Evolutionary conservation across 1,140 invertebrate species (phyloP).

Genomic region (Aradophagus sp.): DNA sequence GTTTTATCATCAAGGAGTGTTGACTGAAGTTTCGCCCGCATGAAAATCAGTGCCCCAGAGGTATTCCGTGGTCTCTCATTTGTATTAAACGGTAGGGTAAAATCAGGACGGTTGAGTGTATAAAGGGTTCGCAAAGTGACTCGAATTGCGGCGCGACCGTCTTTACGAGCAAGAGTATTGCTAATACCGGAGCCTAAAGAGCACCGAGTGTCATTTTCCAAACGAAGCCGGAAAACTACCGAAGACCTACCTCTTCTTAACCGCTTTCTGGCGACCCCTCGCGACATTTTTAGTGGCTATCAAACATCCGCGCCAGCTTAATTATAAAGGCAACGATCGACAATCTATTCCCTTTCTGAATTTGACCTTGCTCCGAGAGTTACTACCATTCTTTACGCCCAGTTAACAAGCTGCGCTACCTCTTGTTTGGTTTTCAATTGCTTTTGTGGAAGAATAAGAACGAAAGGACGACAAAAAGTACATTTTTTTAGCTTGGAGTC

Average conservation of each 20-base stretch:
- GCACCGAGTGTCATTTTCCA: conserved; percentile 53
- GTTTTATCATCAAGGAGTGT: conserved; percentile 26
- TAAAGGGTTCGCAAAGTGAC: conserved; percentile 74
- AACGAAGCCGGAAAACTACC: conserved; percentile 43
- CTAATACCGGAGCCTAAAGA: conserved; percentile 69
- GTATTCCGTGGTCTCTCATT: conserved; percentile 55
- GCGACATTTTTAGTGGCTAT: conserved; percentile 75
- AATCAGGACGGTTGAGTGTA: conserved; percentile 61
- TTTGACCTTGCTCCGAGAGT: no score
- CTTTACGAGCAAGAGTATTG: conserved; percentile 73
- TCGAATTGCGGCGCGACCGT: conserved; percentile 71
- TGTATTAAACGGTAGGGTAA: conserved; percentile 48
- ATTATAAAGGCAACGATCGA: conserved; percentile 68
- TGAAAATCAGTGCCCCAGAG: conserved; percentile 66
- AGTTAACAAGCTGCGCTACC: no score
- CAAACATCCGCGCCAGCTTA: conserved; percentile 71
- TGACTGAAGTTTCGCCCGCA: conserved; percentile 65
- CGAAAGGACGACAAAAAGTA: no score
- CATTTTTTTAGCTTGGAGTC: no score
- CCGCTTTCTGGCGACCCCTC: conserved; percentile 65
- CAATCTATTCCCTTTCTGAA: conserved; percentile 39
- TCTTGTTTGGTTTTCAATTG: no score
- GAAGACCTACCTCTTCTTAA: conserved; percentile 71
- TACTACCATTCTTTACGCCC: no score
- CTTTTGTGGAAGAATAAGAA: no score